phyloP scores from a whole-genome alignment of 2,113 vertebrate species.

The Dicaeum eximium region DNA sequence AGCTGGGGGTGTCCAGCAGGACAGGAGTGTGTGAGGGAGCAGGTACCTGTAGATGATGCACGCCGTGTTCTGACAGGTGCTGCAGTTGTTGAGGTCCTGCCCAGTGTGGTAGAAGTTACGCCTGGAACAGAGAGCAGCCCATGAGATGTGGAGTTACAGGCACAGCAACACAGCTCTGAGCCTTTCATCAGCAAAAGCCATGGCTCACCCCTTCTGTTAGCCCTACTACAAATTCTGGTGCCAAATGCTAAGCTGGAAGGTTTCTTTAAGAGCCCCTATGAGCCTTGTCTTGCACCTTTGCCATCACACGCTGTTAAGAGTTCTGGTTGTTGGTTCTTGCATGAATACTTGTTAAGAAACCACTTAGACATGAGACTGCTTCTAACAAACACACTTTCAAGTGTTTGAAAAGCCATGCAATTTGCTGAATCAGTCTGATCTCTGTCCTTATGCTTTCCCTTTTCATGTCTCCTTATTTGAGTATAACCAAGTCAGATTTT shows the following conservation, averaged over 20 bases:
- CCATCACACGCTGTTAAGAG: neutral
- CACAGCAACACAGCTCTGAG: neutral
- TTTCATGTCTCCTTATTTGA: neutral
- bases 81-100: slow-evolving; percentile 98
- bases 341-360: neutral
- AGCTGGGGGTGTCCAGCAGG: neutral
- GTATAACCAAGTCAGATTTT: neutral
- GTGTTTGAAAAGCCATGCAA: neutral
- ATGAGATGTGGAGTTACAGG: neutral
- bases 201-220: neutral
- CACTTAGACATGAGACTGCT: neutral
- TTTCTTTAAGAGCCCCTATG: neutral
- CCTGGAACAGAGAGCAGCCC: slow-evolving; percentile 75
- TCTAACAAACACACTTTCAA: neutral
- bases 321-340: neutral
- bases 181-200: neutral
- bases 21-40: neutral
- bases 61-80: slow-evolving; percentile 95
- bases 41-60: slow-evolving; percentile 99
- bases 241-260: neutral
- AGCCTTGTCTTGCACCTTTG: neutral
- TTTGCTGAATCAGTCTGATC: neutral
- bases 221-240: neutral
- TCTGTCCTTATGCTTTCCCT: neutral
- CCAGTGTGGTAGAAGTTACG: slow-evolving; percentile 95